These are phyloP conservation scores for Dicyrtomina minuta DNA, from an alignment of 2,888 invertebrate species.

Conservation along the genomic window DNA sequence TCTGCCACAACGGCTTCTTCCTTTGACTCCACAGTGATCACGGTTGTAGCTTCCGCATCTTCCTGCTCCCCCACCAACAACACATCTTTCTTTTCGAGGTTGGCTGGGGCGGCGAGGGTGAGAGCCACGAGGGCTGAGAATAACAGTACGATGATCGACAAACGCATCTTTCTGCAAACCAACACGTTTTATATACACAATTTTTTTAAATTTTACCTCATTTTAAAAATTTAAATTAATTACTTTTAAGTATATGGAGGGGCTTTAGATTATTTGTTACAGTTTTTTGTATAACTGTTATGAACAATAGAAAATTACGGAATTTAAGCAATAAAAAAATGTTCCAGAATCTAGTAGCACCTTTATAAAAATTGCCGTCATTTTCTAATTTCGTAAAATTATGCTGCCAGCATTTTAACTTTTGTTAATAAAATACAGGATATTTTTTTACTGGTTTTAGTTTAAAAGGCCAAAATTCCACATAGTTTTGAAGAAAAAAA, in stretches of 20 bases:
- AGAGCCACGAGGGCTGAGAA: slow-evolving; percentile 45
- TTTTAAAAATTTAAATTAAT: background rate
- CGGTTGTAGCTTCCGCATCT: slow-evolving; percentile 19
- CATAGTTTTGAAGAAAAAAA: no score
- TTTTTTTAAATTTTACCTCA: background rate
- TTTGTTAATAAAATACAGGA: no score
- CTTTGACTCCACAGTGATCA: slow-evolving; percentile 8
- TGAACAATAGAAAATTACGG: no score
- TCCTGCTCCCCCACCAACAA: slow-evolving; percentile 26
- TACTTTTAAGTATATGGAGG: background rate
- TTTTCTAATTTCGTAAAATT: no score
- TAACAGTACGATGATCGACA: slow-evolving; percentile 47
- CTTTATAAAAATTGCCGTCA: no score
- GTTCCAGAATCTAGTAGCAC: no score
- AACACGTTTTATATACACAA: background rate
- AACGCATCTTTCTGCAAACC: slow-evolving; percentile 49
- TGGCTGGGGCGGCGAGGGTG: slow-evolving; percentile 47
- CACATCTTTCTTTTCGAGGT: slow-evolving; percentile 26
- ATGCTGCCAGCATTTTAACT: no score
- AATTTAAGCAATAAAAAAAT: no score
- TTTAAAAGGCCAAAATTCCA: no score
- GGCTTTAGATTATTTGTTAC: background rate
- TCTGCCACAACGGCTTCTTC: slow-evolving; percentile 23
- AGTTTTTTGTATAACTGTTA: background rate
- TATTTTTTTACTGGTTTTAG: no score